A percentile compares a stretch with the other conserved stretches of the same genome.
These are phyloP conservation scores for Platyscapa corneri DNA, from an alignment of 1,140 invertebrate species.

Conservation along the genomic window DNA sequence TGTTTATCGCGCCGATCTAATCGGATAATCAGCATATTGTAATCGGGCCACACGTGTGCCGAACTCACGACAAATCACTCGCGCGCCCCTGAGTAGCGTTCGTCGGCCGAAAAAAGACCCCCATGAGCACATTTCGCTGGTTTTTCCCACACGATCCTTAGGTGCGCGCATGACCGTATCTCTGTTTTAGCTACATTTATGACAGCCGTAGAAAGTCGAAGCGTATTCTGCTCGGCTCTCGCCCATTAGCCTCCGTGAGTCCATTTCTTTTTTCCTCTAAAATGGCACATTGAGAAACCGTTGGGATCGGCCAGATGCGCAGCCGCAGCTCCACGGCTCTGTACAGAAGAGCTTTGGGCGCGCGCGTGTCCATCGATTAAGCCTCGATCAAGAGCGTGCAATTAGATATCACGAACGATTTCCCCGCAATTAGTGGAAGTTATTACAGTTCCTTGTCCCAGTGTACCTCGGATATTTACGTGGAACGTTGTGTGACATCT, in stretches of 20 bases:
- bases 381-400: constrained; percentile 62
- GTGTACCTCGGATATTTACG: constrained; percentile 65
- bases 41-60: neutral
- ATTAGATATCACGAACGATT: constrained; percentile 64
- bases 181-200: neutral
- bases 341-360: constrained; percentile 14
- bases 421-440: constrained; percentile 68
- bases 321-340: neutral
- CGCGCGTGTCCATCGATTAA: constrained; percentile 54
- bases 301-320: neutral
- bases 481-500: constrained; percentile 62
- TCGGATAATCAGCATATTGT: constrained; percentile 35
- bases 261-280: neutral
- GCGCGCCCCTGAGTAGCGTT: neutral
- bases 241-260: neutral
- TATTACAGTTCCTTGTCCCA: constrained; percentile 57
- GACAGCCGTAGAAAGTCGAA: neutral
- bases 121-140: neutral
- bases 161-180: neutral
- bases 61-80: constrained; percentile 37
- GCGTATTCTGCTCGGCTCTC: too few relatives aligned
- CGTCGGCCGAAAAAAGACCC: neutral
- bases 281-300: neutral
- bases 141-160: constrained; percentile 20
- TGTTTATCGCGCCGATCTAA: constrained; percentile 29